These are phyloP conservation scores for Noturus placidus DNA, from an alignment of 2,113 vertebrate genomes.

Conservation along the genomic window DNA sequence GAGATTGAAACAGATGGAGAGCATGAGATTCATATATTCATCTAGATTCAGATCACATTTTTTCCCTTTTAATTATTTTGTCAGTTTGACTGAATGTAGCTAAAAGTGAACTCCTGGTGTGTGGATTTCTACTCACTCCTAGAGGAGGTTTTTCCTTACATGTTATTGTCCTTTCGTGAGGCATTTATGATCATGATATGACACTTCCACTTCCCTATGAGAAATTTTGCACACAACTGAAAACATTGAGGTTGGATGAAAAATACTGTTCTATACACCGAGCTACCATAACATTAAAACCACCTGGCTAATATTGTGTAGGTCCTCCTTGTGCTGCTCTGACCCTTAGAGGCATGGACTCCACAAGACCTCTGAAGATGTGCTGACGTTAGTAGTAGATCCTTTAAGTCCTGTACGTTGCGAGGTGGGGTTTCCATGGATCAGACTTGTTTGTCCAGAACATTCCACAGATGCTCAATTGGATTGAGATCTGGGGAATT, in stretches of 20 bases:
- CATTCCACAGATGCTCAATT: no score
- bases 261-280: not conserved
- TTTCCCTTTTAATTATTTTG: not conserved
- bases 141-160: not conserved
- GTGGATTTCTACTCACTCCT: not conserved
- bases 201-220: not conserved
- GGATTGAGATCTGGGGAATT: no score
- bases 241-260: not conserved
- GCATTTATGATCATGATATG: not conserved
- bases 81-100: not conserved
- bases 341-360: no score
- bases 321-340: no score
- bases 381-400: no score
- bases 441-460: no score
- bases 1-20: not conserved
- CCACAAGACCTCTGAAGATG: no score
- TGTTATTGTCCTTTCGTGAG: not conserved
- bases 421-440: no score
- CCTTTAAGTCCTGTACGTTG: no score
- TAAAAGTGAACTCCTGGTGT: not conserved
- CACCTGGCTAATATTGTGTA: no score
- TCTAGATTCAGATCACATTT: not conserved
- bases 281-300: no score
- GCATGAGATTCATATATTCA: not conserved
- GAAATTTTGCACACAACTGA: not conserved